Evolutionary conservation across 2,113 vertebrate genomes (phyloP), one percentile per base, ranked within the genome.

Genomic region (Apaloderma vittatum): DNA sequence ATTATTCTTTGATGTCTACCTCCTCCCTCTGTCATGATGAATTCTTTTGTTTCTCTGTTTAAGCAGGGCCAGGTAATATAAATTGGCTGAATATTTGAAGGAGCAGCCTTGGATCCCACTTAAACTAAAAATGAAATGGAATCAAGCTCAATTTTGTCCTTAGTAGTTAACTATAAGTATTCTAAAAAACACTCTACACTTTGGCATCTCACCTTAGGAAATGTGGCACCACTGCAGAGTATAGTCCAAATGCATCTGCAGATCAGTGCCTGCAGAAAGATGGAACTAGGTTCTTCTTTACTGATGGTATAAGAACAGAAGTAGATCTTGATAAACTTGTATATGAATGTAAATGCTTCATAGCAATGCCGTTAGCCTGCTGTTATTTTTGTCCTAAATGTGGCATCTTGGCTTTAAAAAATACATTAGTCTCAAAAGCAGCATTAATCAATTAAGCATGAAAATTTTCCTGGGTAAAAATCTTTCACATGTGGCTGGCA

Each of bases 401-500:
- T 58, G 57, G 71, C n/a, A 21, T 19, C 1, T 1, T 22, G 37
- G 12, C 48, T 79, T 82, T 88, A 46, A 67, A 94, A 92, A 88
- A 62, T 16, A 59, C 24, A 29, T 7, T 34, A 14, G 12, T 20
- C 5, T 95, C 37, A 67, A 82, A 94, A 92, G 18, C 32, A 65
- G 9, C 40, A 51, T 55, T 68, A 51, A 70, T 88, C 9, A 86
- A 58, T 49, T 70, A 51, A 40, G 17, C 11, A 32, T 49, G 24
- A 72, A 81, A 51, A 59, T 51, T 37, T 62, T 65, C 23, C 51
- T 34, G 32, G 49, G 8, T 59, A 78, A 76, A 75, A 67, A 45
- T 7, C 58, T 46, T 3, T 0, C 4, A 5, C 43, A 37, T 20
- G 4, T 37, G 22, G 8, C 54, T 72, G 19, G 15, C 34, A 61